Percentiles rank a stretch among this genome's conserved stretches.
phyloP scores from a whole-genome alignment of 2,113 vertebrate genomes.

The Nesospiza acunhae region DNA sequence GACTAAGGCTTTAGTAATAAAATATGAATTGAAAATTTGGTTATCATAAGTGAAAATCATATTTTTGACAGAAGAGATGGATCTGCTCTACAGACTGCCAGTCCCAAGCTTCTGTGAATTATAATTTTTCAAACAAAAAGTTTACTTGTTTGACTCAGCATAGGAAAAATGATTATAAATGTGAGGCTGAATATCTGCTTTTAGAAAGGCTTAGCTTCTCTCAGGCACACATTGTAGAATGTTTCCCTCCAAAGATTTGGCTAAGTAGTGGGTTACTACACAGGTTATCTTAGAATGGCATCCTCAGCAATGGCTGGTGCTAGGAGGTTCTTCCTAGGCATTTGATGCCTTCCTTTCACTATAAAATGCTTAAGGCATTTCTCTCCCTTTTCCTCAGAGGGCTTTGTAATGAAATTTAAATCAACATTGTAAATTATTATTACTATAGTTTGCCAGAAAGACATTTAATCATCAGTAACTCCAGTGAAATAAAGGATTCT shows the following conservation, averaged over 20 bases:
- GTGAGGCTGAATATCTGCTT: neutral
- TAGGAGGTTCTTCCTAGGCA: neutral
- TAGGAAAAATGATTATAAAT: neutral
- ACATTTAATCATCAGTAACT: slow-evolving; percentile 78
- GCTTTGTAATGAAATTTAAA: slow-evolving; percentile 80
- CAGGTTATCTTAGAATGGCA: neutral
- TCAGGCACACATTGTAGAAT: neutral
- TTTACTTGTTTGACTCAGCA: neutral
- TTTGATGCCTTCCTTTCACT: neutral
- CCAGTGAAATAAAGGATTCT: slow-evolving; percentile 76
- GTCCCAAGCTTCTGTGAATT: neutral
- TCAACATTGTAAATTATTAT: slow-evolving; percentile 74
- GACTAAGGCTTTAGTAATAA: neutral
- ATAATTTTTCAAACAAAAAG: neutral
- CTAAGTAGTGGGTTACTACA: neutral
- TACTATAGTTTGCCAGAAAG: slow-evolving; percentile 78
- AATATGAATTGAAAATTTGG: neutral
- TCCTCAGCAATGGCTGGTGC: neutral
- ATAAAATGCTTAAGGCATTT: neutral
- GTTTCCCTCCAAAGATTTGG: neutral
- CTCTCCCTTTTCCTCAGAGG: slow-evolving; percentile 65
- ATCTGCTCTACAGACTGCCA: neutral
- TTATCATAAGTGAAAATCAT: neutral
- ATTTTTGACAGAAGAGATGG: neutral
- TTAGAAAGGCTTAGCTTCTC: neutral